Conservation (phyloP, 2,797 vertebrate genomes). For the Hipposideros larvatus region DNA sequence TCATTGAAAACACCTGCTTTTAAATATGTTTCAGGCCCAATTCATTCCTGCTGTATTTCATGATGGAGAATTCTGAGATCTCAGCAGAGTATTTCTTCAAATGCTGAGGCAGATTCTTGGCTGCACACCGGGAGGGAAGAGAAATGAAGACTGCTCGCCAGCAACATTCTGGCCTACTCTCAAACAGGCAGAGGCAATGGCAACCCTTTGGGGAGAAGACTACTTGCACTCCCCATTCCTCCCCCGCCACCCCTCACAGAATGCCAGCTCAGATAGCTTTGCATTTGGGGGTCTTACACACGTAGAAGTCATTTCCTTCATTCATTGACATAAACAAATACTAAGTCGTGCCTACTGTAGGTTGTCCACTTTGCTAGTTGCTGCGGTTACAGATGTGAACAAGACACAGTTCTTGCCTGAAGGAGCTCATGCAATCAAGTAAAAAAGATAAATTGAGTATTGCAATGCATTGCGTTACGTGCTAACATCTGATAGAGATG, state of each 20-base stretch:
- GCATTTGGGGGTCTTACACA: background rate
- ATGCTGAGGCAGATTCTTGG: background rate
- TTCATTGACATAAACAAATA: background rate
- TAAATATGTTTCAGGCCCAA: conserved; percentile 9
- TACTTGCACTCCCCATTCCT: background rate
- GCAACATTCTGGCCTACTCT: background rate
- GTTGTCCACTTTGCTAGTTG: background rate
- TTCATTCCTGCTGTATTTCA: background rate
- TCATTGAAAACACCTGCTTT: conserved; percentile 49
- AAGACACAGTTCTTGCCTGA: background rate
- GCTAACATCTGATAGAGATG: background rate
- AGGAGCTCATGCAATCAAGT: background rate
- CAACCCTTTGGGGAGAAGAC: background rate
- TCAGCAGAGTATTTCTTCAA: background rate
- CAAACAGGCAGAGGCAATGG: background rate
- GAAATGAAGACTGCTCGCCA: background rate
- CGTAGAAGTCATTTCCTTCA: background rate
- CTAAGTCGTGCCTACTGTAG: background rate
- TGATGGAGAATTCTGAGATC: conserved; percentile 7
- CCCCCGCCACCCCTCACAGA: background rate
- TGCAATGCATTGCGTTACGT: background rate
- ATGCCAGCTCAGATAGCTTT: background rate
- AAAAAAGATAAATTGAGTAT: background rate
- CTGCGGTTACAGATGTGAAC: background rate
- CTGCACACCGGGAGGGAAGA: background rate